Percentiles rank a stretch among this genome's conserved stretches.
Evolutionary conservation across 2,113 vertebrate species (phyloP).

Genomic region (Sinocyclocheilus maitianheensis): DNA sequence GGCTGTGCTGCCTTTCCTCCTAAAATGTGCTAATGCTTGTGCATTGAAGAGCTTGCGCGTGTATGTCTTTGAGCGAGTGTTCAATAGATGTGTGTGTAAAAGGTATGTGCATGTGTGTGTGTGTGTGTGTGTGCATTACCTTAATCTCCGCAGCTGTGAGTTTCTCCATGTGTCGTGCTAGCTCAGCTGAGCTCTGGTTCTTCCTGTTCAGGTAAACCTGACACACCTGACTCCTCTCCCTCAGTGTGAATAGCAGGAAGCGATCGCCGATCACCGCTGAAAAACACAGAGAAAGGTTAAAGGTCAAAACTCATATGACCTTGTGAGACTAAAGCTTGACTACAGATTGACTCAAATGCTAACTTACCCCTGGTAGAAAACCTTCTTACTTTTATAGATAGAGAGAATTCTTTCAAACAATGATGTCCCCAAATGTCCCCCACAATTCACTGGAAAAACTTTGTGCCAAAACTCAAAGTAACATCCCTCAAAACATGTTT

Average conservation of each 20-base stretch:
- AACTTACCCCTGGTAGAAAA: background rate
- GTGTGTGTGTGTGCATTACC: conserved; percentile 66
- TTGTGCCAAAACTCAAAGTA: no score
- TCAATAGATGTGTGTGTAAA: conserved; percentile 3
- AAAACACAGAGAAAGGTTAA: background rate
- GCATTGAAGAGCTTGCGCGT: conserved; percentile 19
- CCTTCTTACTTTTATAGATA: background rate
- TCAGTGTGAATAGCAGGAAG: conserved; percentile 91
- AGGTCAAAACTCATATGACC: background rate
- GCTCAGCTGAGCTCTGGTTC: conserved; percentile 78
- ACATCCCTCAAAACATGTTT: no score
- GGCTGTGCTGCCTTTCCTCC: conserved; percentile 25
- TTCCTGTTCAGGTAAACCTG: conserved; percentile 85
- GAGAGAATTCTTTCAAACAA: background rate
- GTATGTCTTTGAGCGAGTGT: conserved; percentile 39
- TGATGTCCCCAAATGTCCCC: background rate
- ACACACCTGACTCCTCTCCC: conserved; percentile 87
- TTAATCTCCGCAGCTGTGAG: conserved; percentile 89
- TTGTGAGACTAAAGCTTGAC: background rate
- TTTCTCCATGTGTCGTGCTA: conserved; percentile 82
- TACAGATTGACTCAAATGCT: background rate
- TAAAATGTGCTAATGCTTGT: conserved; percentile 24
- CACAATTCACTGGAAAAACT: no score
- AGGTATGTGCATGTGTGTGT: background rate
- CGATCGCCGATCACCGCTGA: conserved; percentile 86